Evolutionary conservation across 2,888 invertebrate genomes (phyloP).

Genomic region (Saturnia pavonia): DNA sequence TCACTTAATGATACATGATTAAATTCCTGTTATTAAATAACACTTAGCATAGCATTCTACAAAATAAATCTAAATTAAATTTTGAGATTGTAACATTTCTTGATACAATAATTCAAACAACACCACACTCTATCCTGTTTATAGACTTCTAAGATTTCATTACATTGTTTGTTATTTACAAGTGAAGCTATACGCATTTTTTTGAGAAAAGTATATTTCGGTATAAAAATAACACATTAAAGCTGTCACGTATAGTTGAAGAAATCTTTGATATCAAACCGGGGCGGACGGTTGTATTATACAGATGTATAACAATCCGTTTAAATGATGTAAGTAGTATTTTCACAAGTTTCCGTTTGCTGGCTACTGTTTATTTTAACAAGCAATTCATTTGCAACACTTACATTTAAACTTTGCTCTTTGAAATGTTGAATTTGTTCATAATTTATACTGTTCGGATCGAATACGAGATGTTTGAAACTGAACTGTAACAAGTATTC

Average conservation of each 20-base stretch:
- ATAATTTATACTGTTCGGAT: not conserved
- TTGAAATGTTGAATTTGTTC: not conserved
- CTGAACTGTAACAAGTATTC: not conserved
- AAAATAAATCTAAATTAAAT: no score
- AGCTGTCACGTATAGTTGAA: not conserved
- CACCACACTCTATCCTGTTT: no score
- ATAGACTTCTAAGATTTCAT: no score
- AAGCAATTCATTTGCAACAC: not conserved
- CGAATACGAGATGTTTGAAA: not conserved
- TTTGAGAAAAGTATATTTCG: not conserved
- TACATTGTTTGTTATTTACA: no score
- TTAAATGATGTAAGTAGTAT: not conserved
- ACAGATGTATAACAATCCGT: not conserved
- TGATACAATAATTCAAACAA: no score
- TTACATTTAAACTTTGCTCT: not conserved
- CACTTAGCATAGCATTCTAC: no score
- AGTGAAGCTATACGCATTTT: not conserved
- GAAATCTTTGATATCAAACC: not conserved
- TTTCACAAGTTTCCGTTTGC: not conserved
- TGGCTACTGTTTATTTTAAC: not conserved
- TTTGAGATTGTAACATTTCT: no score
- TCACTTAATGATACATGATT: no score
- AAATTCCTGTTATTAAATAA: no score
- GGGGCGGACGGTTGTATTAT: not conserved
- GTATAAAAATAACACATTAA: not conserved